Conservation (phyloP, 1,140 invertebrate species). For the Psix sp. region DNA sequence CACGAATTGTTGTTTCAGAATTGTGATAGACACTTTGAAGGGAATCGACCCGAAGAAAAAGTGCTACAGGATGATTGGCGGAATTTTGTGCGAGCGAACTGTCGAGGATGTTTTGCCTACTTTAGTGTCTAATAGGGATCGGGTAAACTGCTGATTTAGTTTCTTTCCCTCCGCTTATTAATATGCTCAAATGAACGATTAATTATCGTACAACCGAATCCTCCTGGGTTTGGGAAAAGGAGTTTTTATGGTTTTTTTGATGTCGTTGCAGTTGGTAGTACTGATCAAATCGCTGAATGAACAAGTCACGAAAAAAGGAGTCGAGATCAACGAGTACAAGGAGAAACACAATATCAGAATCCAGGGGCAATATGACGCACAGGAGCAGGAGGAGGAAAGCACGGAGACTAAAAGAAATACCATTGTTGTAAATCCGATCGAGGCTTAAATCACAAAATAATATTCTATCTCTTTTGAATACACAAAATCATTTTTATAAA, state of each 20-base stretch:
- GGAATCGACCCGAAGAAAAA: constrained; percentile 90
- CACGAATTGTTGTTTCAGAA: constrained; percentile 83
- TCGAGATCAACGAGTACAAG: constrained; percentile 95
- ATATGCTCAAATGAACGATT: too few species aligned
- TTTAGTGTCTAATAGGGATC: constrained; percentile 88
- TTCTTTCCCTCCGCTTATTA: too few species aligned
- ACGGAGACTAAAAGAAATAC: constrained; percentile 79
- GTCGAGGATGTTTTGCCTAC: constrained; percentile 94
- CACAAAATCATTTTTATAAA: background rate
- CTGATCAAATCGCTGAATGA: constrained; percentile 87
- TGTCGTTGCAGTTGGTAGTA: constrained; percentile 82
- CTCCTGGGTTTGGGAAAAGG: too few species aligned
- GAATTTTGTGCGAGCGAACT: constrained; percentile 93
- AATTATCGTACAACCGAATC: constrained; percentile 6
- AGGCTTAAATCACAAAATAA: constrained; percentile 52
- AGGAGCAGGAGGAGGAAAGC: constrained; percentile 72
- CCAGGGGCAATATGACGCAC: constrained; percentile 81
- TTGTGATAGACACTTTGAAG: constrained; percentile 95
- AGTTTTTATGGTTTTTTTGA: constrained; percentile 28
- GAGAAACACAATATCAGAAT: constrained; percentile 92
- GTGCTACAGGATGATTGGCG: constrained; percentile 95
- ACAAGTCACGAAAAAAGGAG: constrained; percentile 90
- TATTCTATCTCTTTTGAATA: constrained; percentile 1
- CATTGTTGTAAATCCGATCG: constrained; percentile 69
- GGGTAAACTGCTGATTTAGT: constrained; percentile 75